Conservation (phyloP, 2,113 vertebrate genomes). For the Rhineura floridana region DNA sequence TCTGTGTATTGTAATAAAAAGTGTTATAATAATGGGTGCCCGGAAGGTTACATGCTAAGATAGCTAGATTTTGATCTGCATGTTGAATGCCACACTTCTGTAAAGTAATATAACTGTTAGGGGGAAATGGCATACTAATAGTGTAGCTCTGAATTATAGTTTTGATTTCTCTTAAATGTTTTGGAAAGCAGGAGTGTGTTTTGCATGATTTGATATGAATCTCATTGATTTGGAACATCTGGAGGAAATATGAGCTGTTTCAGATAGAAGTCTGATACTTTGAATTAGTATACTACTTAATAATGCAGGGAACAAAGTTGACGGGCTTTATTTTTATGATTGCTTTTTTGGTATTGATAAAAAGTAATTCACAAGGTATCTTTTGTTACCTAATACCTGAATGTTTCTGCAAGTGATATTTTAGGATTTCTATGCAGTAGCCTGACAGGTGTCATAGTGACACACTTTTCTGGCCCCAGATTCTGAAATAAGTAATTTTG, state of each 20-base stretch:
- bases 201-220: background rate
- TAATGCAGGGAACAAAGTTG: background rate
- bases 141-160: background rate
- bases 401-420: background rate
- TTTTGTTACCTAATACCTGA: background rate
- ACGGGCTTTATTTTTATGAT: background rate
- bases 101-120: background rate
- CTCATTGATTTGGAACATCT: background rate
- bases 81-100: background rate
- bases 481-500: background rate
- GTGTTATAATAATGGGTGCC: background rate
- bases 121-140: background rate
- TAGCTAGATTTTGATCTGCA: background rate
- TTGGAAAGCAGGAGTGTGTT: background rate
- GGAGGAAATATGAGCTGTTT: background rate
- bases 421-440: background rate
- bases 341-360: background rate
- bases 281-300: background rate
- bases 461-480: background rate
- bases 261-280: background rate
- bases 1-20: constrained; percentile 1
- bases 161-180: background rate
- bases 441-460: background rate
- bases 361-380: background rate
- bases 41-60: background rate